Base-by-base conservation (phyloP, 2,797 vertebrate species). In the Scarus forsteni region DNA sequence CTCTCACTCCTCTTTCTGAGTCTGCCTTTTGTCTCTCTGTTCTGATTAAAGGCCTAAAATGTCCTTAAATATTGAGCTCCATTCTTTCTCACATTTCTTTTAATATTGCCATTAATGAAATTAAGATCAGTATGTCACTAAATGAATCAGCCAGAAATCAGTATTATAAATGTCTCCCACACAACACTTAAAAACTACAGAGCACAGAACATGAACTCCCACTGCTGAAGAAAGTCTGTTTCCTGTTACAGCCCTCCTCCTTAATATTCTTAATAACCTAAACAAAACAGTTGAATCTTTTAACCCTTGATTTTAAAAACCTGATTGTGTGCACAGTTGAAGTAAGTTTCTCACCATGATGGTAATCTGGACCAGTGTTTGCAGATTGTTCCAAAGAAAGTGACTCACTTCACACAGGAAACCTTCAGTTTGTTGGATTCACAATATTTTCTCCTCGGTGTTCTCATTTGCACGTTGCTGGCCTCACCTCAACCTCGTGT, bases 391-490 rank as follows among this genome's bases (percentile, higher is more conserved):
- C 88, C 81, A 82, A 89, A 81, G 87, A 84, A 56, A 58, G 64
- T 92, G 93, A 94, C 84, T 93, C 85, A 88, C 70, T 49, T 77
- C 82, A 92, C 78, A 89, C 51, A 73, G 73, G 77, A 85, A 88
- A 72, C 60, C 60, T 75, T 81, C 77, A 85, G 60, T 80, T 77
- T 73, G 60, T 61, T 80, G 79, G 72, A 92, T 90, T 92, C 80
- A 88, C 81, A 79, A 81, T 85, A 88, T 89, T 85, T 79, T 85
- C 76, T 83, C 66, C 63, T 82, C 60, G 10, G 11, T 59, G 70
- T 69, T 91, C 83, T 92, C 85, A 85, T 90, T 89, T 82, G 80
- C 84, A 79, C 79, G 11, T 40, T 40, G 27, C 72, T 86, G 83
- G 66, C 79, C 76, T 88, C 74, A 75, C 66, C 74, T 63, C 86